These are phyloP conservation scores for Clarias macrocephalus DNA, from an alignment of 2,113 vertebrate genomes.

Conservation along the genomic window DNA sequence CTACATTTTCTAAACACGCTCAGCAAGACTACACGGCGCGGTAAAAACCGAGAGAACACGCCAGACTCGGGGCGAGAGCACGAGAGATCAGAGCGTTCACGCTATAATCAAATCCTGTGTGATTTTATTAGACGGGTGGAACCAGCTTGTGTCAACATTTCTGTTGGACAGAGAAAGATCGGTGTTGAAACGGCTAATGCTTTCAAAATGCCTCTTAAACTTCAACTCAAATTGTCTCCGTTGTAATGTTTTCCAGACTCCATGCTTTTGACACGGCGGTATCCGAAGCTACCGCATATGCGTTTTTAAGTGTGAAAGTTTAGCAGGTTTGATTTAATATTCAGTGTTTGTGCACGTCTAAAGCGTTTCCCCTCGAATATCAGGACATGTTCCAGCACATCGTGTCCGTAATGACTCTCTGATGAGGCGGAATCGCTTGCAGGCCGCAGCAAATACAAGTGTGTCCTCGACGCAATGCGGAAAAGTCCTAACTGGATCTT, in stretches of 20 bases:
- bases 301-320: not conserved
- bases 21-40: conserved; percentile 1
- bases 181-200: conserved; percentile 35
- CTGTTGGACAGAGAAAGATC: conserved; percentile 39
- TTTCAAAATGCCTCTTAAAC: conserved; percentile 38
- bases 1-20: not conserved
- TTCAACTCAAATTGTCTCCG: conserved; percentile 28
- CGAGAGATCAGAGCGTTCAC: conserved; percentile 14
- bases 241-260: conserved; percentile 42
- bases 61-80: not conserved
- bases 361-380: not conserved
- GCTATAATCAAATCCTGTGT: conserved; percentile 39
- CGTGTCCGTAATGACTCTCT: not conserved
- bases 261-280: not conserved
- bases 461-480: not conserved
- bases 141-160: conserved; percentile 52
- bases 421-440: not conserved
- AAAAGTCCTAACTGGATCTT: not conserved
- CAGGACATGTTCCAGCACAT: not conserved
- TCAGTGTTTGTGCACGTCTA: no score
- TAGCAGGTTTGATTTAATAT: not conserved
- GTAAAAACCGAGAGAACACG: not conserved
- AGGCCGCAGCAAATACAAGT: not conserved
- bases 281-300: not conserved
- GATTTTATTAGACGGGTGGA: conserved; percentile 27